Conservation (phyloP, 2,113 vertebrate genomes). For the Psilopogon haemacephalus region DNA sequence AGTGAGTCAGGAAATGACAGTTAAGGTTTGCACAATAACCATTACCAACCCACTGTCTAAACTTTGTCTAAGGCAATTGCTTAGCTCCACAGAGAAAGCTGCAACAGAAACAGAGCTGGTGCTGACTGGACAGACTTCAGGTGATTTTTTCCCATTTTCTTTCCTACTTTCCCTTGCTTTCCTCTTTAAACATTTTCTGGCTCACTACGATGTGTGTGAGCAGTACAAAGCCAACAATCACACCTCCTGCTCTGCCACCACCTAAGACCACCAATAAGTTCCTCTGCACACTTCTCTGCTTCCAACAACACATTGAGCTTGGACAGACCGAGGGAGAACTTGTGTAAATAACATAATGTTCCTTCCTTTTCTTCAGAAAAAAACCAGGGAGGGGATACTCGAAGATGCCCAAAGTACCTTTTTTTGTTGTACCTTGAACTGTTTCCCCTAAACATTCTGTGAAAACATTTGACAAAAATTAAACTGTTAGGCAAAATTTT, state of each 20-base stretch:
- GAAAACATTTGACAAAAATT: not conserved
- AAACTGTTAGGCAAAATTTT: not conserved
- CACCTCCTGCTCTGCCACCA: not conserved
- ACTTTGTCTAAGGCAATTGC: not conserved
- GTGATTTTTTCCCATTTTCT: not conserved
- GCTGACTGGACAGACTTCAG: not conserved
- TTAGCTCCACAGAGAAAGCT: not conserved
- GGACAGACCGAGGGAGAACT: not conserved
- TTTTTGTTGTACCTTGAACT: not conserved
- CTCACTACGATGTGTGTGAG: not conserved
- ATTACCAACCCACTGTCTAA: not conserved
- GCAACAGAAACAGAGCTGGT: not conserved
- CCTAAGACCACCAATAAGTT: not conserved
- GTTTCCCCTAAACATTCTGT: not conserved
- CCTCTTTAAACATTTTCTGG: not conserved
- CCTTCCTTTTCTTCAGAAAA: not conserved
- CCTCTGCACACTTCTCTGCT: not conserved
- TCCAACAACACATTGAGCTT: not conserved
- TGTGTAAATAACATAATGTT: not conserved
- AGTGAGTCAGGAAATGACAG: not conserved
- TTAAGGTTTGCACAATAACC: not conserved
- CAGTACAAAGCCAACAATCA: not conserved
- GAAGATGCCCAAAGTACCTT: accelerated
- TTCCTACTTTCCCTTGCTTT: not conserved
- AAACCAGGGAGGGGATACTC: not conserved